Percentiles rank a stretch among this genome's conserved stretches.
Evolutionary conservation across 37 sponge, comb jelly and placozoan genomes (phyloP).

Genomic region (Cliona cf. orientalis): DNA sequence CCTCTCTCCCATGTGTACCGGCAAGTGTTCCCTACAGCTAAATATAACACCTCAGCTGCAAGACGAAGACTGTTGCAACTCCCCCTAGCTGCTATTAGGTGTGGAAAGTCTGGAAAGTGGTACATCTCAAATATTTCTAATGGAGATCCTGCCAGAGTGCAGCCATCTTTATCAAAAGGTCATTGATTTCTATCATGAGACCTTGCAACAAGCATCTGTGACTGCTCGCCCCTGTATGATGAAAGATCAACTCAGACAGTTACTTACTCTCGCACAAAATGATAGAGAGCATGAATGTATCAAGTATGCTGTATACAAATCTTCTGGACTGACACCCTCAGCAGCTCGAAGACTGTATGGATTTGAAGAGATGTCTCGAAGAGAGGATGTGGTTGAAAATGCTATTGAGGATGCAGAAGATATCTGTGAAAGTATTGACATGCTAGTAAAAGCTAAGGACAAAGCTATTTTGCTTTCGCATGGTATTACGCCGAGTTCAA

Average conservation of each 20-base stretch:
- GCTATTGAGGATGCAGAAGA: slow-evolving; percentile 1
- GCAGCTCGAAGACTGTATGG: slow-evolving; percentile 22
- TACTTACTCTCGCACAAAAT: slow-evolving; percentile 14
- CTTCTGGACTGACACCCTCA: slow-evolving; percentile 10
- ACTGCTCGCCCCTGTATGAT: neutral
- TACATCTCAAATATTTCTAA: slow-evolving; percentile 1
- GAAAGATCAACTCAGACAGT: slow-evolving; percentile 3
- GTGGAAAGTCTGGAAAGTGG: neutral
- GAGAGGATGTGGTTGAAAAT: slow-evolving; percentile 15
- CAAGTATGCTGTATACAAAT: slow-evolving; percentile 2
- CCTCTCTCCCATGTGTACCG: neutral
- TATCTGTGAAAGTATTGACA: slow-evolving; percentile 22
- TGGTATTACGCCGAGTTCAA: neutral
- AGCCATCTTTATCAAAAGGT: slow-evolving; percentile 5
- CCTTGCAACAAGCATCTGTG: neutral
- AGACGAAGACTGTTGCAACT: neutral
- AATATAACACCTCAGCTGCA: neutral
- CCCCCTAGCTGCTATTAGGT: neutral
- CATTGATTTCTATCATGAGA: slow-evolving; percentile 1
- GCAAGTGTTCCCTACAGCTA: neutral
- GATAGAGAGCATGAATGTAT: slow-evolving; percentile 22
- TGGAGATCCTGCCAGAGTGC: neutral
- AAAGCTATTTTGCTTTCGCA: slow-evolving; percentile 20
- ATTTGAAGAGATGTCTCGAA: slow-evolving; percentile 27
- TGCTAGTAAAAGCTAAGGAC: slow-evolving; percentile 10